Evolutionary conservation across 2,113 vertebrate species (phyloP), one percentile per base, ranked within the genome.

Genomic region (Sander vitreus): DNA sequence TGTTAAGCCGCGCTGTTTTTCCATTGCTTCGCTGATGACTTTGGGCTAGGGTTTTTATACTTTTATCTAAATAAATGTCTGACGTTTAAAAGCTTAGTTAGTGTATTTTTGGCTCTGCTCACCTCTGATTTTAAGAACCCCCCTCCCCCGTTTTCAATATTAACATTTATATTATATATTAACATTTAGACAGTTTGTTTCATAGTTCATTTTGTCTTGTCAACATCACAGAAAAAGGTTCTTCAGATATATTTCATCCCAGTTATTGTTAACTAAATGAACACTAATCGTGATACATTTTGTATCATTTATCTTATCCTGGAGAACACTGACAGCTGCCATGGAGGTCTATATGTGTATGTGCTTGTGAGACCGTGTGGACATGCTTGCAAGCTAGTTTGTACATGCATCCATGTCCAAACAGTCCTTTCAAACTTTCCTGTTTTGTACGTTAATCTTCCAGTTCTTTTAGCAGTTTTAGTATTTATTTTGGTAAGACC

Each of bases 401-500:
- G 81, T 39, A 66, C 73, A 68, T 36, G 67, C 78, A 47, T 67
- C 58, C 80, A 53, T 73, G 23, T 86, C 62, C 78, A 91, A 84
- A 83, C 77, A 89, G 15, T 62, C n/a, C 54, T 59, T 43, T 59
- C 76, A 87, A 86, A 84, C 47, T 48, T 69, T 10, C 70, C 64
- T 27, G 33, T 86, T 84, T 80, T 81, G 68, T 77, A 25, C 25
- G 73, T 83, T 86, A 90, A 92, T 87, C 85, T 84, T 80, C 47
- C 66, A 60, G 73, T 77, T 92, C 87, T 88, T 82, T 80, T 72
- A 83, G 77, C 88, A 83, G 80, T 83, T 88, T 80, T 57, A 64
- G 78, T 92, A 91, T 93, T 93, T 93, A 90, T 93, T 92, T 83
- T 81, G 83, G 74, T 81, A 90, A 87, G 87, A 87, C 78, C 45